A percentile compares a stretch with the other conserved stretches of the same genome.
phyloP scores from a whole-genome alignment of 2,888 invertebrate genomes.

The Drosophila basisetae region DNA sequence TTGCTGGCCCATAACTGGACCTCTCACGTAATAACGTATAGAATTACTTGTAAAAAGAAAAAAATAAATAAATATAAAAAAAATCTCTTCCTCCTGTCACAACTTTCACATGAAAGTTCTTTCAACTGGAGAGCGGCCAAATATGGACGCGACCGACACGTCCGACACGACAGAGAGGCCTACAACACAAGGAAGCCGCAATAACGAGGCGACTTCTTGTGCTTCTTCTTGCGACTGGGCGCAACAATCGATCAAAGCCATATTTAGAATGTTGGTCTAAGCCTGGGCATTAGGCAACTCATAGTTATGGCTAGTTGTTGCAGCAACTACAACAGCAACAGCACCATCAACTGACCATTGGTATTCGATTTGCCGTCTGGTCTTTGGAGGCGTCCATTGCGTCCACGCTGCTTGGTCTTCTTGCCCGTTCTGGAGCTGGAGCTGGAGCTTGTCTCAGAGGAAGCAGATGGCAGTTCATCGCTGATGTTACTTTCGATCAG shows the following conservation, averaged over 20 bases:
- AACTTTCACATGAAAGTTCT: slow-evolving; percentile 83
- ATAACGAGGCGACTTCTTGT: slow-evolving; percentile 64
- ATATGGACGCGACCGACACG: slow-evolving; percentile 68
- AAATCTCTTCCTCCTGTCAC: slow-evolving; percentile 77
- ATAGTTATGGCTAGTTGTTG: slow-evolving; percentile 32
- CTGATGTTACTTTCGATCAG: slow-evolving; percentile 82
- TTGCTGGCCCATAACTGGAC: slow-evolving; percentile 78
- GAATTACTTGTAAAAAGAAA: slow-evolving; percentile 66
- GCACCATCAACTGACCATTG: slow-evolving; percentile 60
- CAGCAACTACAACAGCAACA: background rate
- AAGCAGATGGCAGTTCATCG: slow-evolving; percentile 45
- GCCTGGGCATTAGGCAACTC: slow-evolving; percentile 32
- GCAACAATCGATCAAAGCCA: slow-evolving; percentile 75
- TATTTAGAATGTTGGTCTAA: slow-evolving; percentile 65
- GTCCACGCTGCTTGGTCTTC: slow-evolving; percentile 65
- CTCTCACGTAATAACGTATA: slow-evolving; percentile 80
- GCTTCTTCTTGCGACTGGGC: slow-evolving; percentile 37
- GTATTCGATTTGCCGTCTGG: slow-evolving; percentile 59
- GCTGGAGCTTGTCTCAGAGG: slow-evolving; percentile 39
- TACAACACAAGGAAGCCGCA: slow-evolving; percentile 47
- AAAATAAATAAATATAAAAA: slow-evolving; percentile 17
- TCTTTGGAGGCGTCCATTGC: slow-evolving; percentile 74
- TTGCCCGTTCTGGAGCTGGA: slow-evolving; percentile 40
- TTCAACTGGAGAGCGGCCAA: slow-evolving; percentile 79
- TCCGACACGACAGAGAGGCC: slow-evolving; percentile 54